Base-by-base conservation (phyloP, 2,797 vertebrate genomes). In the Typhlichthys eigenmanni region DNA sequence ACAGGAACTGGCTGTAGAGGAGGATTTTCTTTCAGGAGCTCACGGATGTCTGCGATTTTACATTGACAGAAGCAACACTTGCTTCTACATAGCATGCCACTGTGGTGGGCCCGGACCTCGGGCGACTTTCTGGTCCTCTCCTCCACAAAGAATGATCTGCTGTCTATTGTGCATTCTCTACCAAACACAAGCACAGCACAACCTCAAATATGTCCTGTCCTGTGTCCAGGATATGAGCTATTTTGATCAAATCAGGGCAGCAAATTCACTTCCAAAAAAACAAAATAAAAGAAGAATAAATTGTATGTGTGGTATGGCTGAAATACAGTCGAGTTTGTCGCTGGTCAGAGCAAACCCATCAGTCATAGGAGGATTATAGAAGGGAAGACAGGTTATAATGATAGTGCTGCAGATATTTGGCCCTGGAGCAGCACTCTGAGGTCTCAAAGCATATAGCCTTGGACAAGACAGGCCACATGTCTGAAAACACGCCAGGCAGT, bases 141-240 rank as follows among this genome's bases (percentile, higher is more conserved):
- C 61, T 71, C 60, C 74, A 64, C 80, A 75, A 48, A 55, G 69
- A 61, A 82, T 71, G 58, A 84, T 83, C 79, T 64, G 47, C 76
- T 73, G 74, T 52, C 43, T 14, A 52, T 54, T 29, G 7, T 43
- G 38, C 10, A 45, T 53, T 69, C 58, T 77, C 24, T 47, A 84
- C 82, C 79, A 54, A 50, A 3, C 63, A 81, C 82, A 77, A 77
- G 82, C 71, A 55, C 66, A n/a, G 63, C 46, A 59, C 68, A 66
- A 79, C 86, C 84, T 81, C 82, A 82, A 74, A 76, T 75, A 55
- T 85, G 56, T 78, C 74, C 69, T 72, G 69, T 83, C 76, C 3
- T 2, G 60, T 71, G 65, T 83, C 78, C 76, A 84, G 75, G 60
- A 74, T 76, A 80, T 79, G 66, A 74, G 72, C 72, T 88, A 88